Evolutionary conservation across 2,797 vertebrate genomes (phyloP).

Genomic region (Mionectes olivaceus): DNA sequence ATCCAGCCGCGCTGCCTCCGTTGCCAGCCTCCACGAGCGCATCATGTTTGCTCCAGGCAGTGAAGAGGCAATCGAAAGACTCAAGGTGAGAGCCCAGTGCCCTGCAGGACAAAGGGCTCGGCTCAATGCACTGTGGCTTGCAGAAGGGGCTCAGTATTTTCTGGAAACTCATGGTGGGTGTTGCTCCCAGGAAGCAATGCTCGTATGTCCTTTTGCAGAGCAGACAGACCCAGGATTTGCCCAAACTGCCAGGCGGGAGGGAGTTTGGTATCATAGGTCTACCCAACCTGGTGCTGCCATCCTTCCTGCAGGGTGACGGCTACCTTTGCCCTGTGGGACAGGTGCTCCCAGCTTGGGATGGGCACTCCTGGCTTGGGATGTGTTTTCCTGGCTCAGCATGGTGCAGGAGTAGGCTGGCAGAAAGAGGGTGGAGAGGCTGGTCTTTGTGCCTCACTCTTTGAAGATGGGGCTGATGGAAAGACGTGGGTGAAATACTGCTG

Average conservation of each 20-base stretch:
- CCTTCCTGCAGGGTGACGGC: fast-evolving
- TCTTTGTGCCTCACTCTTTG: background rate
- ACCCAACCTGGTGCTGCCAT: background rate
- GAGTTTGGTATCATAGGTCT: background rate
- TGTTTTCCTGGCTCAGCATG: background rate
- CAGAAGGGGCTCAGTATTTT: fast-evolving
- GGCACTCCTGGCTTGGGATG: background rate
- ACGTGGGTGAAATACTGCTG: background rate
- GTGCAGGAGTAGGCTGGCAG: background rate
- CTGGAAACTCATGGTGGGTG: background rate
- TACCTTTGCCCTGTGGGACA: background rate
- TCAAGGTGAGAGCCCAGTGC: conserved; percentile 84
- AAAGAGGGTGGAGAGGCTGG: background rate
- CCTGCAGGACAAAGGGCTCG: background rate
- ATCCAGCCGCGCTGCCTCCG: conserved; percentile 94
- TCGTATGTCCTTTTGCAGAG: fast-evolving
- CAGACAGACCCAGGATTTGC: background rate
- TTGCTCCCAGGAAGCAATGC: background rate
- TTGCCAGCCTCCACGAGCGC: conserved; percentile 94
- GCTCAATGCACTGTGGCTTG: background rate
- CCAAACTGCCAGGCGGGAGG: fast-evolving
- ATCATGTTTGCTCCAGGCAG: conserved; percentile 96
- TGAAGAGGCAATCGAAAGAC: conserved; percentile 95
- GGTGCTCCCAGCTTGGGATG: fast-evolving
- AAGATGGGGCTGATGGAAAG: background rate